Evolutionary conservation across 2,113 vertebrate species (phyloP).

Genomic region (Abramis brama): DNA sequence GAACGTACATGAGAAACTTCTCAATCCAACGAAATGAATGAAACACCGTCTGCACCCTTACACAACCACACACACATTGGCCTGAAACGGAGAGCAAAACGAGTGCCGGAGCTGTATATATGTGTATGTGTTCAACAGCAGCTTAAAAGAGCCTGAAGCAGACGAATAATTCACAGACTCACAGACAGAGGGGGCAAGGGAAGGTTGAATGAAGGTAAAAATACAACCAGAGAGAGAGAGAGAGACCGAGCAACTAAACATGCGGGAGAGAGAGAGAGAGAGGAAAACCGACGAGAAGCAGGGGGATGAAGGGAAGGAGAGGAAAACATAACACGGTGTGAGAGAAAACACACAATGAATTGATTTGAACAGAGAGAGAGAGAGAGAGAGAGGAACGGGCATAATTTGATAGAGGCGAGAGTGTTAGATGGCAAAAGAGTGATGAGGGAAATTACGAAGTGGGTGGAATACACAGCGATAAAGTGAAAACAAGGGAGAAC

Average conservation of each 20-base stretch:
- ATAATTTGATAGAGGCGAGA: not conserved
- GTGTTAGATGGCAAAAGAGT: not conserved
- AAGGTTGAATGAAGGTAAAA: conserved; percentile 19
- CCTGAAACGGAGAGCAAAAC: not conserved
- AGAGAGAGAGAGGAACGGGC: not conserved
- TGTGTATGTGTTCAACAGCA: not conserved
- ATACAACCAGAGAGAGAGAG: not conserved
- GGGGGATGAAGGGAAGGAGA: not conserved
- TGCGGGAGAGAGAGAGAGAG: not conserved
- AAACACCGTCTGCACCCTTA: conserved; percentile 13
- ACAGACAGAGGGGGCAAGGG: conserved; percentile 8
- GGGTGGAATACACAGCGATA: not conserved
- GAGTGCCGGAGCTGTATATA: not conserved
- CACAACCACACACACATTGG: conserved; percentile 5
- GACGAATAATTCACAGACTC: conserved; percentile 14
- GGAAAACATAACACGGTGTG: not conserved
- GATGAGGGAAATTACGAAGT: conserved; percentile 1
- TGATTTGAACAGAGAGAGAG: not conserved
- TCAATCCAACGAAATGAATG: conserved; percentile 12
- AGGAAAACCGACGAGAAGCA: no score
- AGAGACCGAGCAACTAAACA: conserved; percentile 9
- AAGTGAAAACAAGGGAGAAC: conserved; percentile 12
- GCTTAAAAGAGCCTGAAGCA: conserved; percentile 11
- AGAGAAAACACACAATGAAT: conserved; percentile 21
- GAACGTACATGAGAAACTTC: conserved; percentile 8